phyloP scores from a whole-genome alignment of 2,797 vertebrate genomes.

The Molothrus aeneus region DNA sequence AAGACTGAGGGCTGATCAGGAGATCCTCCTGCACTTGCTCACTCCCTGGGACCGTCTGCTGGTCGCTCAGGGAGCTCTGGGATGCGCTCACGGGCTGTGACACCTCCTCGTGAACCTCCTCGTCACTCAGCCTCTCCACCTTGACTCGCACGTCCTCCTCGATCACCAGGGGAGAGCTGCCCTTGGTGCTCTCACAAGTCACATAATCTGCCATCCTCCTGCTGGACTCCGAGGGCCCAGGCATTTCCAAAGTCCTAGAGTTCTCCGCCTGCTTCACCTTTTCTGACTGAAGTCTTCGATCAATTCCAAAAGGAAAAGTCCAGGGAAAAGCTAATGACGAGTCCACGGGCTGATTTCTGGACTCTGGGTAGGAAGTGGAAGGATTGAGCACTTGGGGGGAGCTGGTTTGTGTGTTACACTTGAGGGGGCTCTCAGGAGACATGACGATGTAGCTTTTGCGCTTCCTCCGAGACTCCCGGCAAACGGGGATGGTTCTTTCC shows the following conservation, averaged over 20 bases:
- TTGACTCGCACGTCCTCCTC: slow-evolving; percentile 96
- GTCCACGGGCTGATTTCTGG: slow-evolving; percentile 85
- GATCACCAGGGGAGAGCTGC: slow-evolving; percentile 79
- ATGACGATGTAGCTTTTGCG: slow-evolving; percentile 94
- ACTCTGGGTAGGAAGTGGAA: slow-evolving; percentile 80
- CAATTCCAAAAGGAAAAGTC: slow-evolving; percentile 97
- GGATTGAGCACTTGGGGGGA: slow-evolving; percentile 83
- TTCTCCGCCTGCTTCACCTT: slow-evolving; percentile 92
- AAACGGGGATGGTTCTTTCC: slow-evolving; percentile 91
- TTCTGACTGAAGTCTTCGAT: slow-evolving; percentile 90
- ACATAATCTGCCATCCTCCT: slow-evolving; percentile 89
- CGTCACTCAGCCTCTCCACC: slow-evolving; percentile 94
- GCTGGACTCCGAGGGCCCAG: slow-evolving; percentile 78
- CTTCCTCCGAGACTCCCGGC: slow-evolving; percentile 92
- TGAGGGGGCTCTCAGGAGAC: slow-evolving; percentile 92
- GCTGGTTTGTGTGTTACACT: slow-evolving; percentile 86
- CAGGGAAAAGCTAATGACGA: slow-evolving; percentile 95
- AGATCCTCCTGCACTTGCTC: slow-evolving; percentile 96
- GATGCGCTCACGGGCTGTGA: slow-evolving; percentile 94
- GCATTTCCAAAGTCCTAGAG: slow-evolving; percentile 88
- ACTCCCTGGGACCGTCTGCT: slow-evolving; percentile 93
- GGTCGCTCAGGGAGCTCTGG: slow-evolving; percentile 96
- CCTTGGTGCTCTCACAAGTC: slow-evolving; percentile 91
- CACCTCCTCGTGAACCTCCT: slow-evolving; percentile 95
- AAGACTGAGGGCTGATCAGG: slow-evolving; percentile 95